Evolutionary conservation across 2,888 invertebrate genomes (phyloP), one percentile per base, ranked within the genome.

Genomic region (Andrena haemorrhoa): DNA sequence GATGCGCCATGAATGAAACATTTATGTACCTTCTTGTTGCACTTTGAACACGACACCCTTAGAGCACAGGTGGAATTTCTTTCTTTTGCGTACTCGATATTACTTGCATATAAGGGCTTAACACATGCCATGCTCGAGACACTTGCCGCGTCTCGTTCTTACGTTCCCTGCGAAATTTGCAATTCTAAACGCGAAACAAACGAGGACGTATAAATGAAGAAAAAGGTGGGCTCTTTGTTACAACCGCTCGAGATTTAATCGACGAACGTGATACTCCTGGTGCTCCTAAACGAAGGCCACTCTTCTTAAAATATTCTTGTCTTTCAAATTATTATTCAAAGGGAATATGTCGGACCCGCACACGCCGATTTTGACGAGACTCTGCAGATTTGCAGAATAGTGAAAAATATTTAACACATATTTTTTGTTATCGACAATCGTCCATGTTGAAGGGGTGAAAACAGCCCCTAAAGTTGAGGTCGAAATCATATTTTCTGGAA

Each of bases 21-120:
- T 65, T 65, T 65, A 65, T 65, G 65, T n/a, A 47, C 26, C 16
- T 65, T 47, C 65, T 65, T 65, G 65, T 47, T n/a, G 65, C 29
- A 41, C 49, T 26, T 26, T 12, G 58, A 41, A 41, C 41, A 41
- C 58, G 23, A 26, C 58, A 26, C 58, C 4, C 5, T 26, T 49
- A 51, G 23, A 66, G 23, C 23, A 51, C n/a, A 10, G 47, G 66
- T 47, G 47, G 29, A 20, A 29, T 51, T 66, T 31, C 23, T 66
- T 66, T 66, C 66, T 66, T 51, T 20, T 47, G 20, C 20, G 49
- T 29, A 20, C 47, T n/a, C 66, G 49, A 66, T 51, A 31, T 66
- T 66, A 51, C 66, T 66, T 51, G 66, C 49, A 41, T 41, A 66
- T 49, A 31, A 23, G 47, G 47, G 26, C 29, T 23, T 23, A 23